Evolutionary conservation across 1,140 invertebrate genomes (phyloP).

Genomic region (Diabrotica virgifera): DNA sequence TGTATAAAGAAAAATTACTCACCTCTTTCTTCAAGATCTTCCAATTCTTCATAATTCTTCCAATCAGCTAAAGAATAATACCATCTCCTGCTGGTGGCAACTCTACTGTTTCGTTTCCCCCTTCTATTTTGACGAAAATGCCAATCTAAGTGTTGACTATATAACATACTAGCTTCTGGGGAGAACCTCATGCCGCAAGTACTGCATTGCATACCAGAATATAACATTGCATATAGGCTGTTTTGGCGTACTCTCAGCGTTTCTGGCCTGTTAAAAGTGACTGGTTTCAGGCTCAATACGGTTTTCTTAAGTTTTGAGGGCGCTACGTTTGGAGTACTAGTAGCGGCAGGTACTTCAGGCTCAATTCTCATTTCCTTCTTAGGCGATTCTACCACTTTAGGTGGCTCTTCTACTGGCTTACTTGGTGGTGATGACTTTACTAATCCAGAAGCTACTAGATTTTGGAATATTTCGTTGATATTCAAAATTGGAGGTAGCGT

Average conservation of each 20-base stretch:
- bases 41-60: slow-evolving; percentile 92
- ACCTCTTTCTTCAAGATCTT: slow-evolving; percentile 89
- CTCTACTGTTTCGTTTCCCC: slow-evolving; percentile 78
- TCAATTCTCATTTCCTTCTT: slow-evolving; percentile 28
- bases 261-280: slow-evolving; percentile 66
- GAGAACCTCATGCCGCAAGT: slow-evolving; percentile 88
- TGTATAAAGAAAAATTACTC: slow-evolving; percentile 23
- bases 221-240: slow-evolving; percentile 66
- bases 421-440: slow-evolving; percentile 53
- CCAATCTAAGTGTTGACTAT: slow-evolving; percentile 95
- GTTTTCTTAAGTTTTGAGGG: neutral
- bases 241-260: slow-evolving; percentile 73
- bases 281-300: slow-evolving; percentile 52
- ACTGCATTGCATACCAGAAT: slow-evolving; percentile 89
- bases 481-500: slow-evolving; percentile 49
- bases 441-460: slow-evolving; percentile 80
- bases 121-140: slow-evolving; percentile 91
- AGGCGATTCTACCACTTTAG: slow-evolving; percentile 60
- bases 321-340: neutral
- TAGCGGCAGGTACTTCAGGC: neutral
- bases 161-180: slow-evolving; percentile 79
- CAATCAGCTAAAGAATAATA: slow-evolving; percentile 89
- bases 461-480: slow-evolving; percentile 79
- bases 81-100: slow-evolving; percentile 81
- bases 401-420: slow-evolving; percentile 5